phyloP scores from a whole-genome alignment of 2,888 invertebrate species.

The Diploptera punctata region DNA sequence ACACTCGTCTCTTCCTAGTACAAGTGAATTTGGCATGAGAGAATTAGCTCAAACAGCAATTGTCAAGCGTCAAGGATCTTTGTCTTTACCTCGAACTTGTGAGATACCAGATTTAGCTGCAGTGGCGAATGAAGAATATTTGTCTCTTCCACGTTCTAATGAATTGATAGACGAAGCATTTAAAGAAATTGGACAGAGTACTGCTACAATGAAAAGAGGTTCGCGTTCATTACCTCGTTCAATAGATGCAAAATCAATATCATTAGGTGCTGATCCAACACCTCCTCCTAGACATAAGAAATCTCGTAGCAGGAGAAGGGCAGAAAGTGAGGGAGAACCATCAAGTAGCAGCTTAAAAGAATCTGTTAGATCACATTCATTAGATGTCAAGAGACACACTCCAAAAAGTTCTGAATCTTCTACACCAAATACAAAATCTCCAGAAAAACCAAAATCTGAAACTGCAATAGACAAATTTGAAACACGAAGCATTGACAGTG shows the following conservation, averaged over 20 bases:
- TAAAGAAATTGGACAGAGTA: constrained; percentile 39
- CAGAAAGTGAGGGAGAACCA: constrained; percentile 42
- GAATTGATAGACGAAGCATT: constrained; percentile 43
- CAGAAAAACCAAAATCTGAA: background rate
- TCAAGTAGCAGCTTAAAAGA: constrained; percentile 3
- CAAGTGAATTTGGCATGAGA: constrained; percentile 39
- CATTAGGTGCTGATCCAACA: constrained; percentile 27
- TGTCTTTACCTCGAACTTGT: constrained; percentile 38
- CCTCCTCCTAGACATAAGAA: constrained; percentile 32
- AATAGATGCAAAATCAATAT: constrained; percentile 38
- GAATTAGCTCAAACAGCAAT: constrained; percentile 38
- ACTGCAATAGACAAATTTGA: background rate
- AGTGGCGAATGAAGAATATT: constrained; percentile 36
- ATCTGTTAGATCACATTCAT: constrained; percentile 6
- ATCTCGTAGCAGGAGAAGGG: constrained; percentile 29
- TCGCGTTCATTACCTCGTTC: constrained; percentile 39
- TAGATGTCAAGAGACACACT: constrained; percentile 15
- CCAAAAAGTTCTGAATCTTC: constrained; percentile 12
- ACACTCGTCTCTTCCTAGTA: constrained; percentile 36
- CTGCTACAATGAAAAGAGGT: constrained; percentile 36
- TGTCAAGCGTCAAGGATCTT: constrained; percentile 34
- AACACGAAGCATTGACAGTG: background rate
- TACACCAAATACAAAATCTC: constrained; percentile 1
- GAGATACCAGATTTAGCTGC: constrained; percentile 29
- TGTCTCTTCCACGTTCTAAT: constrained; percentile 42